phyloP scores from a whole-genome alignment of 2,113 vertebrate species.

The Pseudois nayaur region DNA sequence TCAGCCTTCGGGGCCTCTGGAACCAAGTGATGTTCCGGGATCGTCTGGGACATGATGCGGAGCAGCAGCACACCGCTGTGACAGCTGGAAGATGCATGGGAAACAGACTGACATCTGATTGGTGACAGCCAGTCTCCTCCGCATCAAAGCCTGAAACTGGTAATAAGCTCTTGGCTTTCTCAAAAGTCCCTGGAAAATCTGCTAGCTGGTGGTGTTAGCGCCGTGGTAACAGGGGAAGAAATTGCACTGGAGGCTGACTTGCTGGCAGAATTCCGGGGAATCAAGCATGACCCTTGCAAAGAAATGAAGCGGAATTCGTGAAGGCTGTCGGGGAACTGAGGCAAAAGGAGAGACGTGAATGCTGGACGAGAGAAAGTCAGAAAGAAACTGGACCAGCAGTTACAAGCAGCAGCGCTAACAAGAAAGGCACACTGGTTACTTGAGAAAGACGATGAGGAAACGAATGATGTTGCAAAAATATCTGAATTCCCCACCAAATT shows the following conservation, averaged over 20 bases:
- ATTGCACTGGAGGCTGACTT: not conserved
- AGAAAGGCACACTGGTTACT: not conserved
- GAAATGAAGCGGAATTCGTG: slow-evolving; percentile 33
- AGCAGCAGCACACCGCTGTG: not conserved
- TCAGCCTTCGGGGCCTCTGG: not conserved
- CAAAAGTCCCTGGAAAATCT: not conserved
- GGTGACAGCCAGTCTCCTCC: not conserved
- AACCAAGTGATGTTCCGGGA: not conserved
- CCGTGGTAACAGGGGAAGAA: not conserved
- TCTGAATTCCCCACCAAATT: slow-evolving; percentile 8
- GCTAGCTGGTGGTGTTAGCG: not conserved
- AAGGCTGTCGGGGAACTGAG: not conserved
- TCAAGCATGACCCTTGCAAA: not conserved
- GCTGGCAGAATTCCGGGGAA: slow-evolving; percentile 15
- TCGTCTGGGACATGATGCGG: accelerated
- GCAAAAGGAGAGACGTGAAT: not conserved
- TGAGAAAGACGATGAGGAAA: slow-evolving; percentile 19
- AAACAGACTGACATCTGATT: not conserved
- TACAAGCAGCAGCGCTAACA: not conserved
- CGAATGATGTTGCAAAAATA: not conserved
- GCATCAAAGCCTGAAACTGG: not conserved
- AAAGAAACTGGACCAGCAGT: not conserved
- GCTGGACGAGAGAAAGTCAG: not conserved
- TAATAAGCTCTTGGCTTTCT: not conserved
- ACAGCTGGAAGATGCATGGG: not conserved